A percentile compares a stretch with the other conserved stretches of the same genome.
Conservation (phyloP, 2,113 vertebrate genomes). For the Heterocephalus glaber region DNA sequence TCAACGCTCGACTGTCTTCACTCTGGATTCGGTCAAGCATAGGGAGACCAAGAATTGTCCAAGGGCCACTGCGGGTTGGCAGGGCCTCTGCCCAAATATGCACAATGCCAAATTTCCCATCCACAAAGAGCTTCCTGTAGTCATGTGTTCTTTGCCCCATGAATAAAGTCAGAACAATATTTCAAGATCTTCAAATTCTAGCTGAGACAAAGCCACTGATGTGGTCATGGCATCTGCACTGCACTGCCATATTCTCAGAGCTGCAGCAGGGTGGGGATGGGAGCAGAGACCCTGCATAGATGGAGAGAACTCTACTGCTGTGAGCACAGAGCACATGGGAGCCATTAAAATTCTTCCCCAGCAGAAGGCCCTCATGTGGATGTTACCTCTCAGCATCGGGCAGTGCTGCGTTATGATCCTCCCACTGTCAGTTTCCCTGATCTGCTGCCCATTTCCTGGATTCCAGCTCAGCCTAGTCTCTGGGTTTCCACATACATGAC, state of each 20-base stretch:
- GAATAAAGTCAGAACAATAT: conserved; percentile 50
- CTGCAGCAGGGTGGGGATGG: neutral
- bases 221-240: fast-evolving
- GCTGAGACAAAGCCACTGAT: neutral
- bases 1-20: neutral
- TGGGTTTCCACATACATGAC: fast-evolving
- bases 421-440: neutral
- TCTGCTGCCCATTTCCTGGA: neutral
- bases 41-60: neutral
- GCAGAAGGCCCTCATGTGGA: fast-evolving
- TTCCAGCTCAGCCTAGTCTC: neutral
- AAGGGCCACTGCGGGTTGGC: neutral
- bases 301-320: fast-evolving
- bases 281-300: fast-evolving
- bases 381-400: neutral
- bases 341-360: neutral
- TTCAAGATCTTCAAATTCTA: neutral
- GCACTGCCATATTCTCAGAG: neutral
- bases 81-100: neutral
- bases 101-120: neutral
- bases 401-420: neutral
- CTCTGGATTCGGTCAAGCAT: neutral
- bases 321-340: fast-evolving
- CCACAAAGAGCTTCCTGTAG: neutral
- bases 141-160: neutral